Evolutionary conservation across 2,113 vertebrate species (phyloP).

Genomic region (Hiodon tergisus): DNA sequence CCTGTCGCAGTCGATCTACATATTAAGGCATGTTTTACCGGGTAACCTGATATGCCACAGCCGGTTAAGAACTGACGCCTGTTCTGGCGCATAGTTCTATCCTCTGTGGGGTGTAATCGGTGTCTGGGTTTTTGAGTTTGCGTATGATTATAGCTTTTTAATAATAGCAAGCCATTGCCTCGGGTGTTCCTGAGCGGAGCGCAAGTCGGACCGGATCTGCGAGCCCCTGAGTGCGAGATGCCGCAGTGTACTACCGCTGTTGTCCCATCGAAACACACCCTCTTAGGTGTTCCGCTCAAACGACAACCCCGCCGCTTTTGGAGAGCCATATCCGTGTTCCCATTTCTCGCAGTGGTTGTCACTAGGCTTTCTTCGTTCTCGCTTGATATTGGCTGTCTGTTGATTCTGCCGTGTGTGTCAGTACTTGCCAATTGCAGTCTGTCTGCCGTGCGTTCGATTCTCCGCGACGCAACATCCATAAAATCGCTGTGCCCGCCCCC

Average conservation of each 20-base stretch:
- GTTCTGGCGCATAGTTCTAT: not conserved
- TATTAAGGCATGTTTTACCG: not conserved
- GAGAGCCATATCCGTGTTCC: conserved; percentile 17
- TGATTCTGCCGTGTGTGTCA: conserved; percentile 12
- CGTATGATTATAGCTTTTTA: not conserved
- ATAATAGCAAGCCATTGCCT: not conserved
- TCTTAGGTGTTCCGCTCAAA: conserved; percentile 30
- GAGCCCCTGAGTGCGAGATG: conserved; percentile 20
- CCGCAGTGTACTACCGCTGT: conserved; percentile 28
- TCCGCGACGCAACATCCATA: conserved; percentile 31
- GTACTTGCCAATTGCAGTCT: conserved; percentile 18
- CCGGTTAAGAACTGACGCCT: conserved; percentile 2
- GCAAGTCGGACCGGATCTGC: conserved; percentile 2
- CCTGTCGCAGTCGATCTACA: conserved; percentile 9
- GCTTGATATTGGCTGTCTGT: conserved; percentile 14
- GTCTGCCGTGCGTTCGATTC: conserved; percentile 17
- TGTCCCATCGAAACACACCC: conserved; percentile 35
- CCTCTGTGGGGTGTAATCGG: not conserved
- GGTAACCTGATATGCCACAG: conserved; percentile 12
- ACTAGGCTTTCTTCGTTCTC: conserved; percentile 13
- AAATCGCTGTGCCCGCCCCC: conserved; percentile 29
- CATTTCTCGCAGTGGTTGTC: conserved; percentile 27
- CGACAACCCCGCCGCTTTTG: conserved; percentile 37
- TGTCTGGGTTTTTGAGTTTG: conserved; percentile 4
- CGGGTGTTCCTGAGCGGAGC: conserved; percentile 12